These are phyloP conservation scores for Coelopa pilipes DNA, from an alignment of 2,888 invertebrate genomes.

Conservation along the genomic window DNA sequence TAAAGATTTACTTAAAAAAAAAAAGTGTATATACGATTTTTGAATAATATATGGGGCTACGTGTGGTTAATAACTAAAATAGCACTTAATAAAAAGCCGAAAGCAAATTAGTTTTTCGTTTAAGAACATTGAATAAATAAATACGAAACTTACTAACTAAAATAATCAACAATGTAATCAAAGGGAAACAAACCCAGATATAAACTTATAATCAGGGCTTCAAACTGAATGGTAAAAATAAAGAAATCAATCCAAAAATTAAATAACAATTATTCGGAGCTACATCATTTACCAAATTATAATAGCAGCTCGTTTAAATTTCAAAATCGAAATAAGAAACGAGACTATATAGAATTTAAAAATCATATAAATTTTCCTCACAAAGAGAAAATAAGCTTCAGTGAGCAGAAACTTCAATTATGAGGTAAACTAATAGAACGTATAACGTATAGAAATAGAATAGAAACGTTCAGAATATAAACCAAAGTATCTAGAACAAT, in stretches of 20 bases:
- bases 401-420: neutral
- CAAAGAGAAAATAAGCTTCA: conserved; percentile 15
- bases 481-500: neutral
- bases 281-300: neutral
- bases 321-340: conserved; percentile 12
- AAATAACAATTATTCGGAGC: neutral
- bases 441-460: too few relatives aligned
- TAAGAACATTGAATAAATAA: conserved; percentile 7
- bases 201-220: neutral
- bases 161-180: neutral
- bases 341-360: neutral
- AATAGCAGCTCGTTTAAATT: conserved; percentile 12
- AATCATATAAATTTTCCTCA: conserved; percentile 1
- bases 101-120: conserved; percentile 9
- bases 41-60: neutral
- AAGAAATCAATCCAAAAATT: too few relatives aligned
- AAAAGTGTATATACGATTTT: conserved; percentile 20
- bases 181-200: neutral
- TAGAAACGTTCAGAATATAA: too few relatives aligned
- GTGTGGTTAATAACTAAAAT: too few relatives aligned
- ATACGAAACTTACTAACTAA: conserved; percentile 7
- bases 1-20: conserved; percentile 12
- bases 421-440: too few relatives aligned
- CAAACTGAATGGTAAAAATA: neutral
- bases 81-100: neutral